These are phyloP conservation scores for Siniperca undulata DNA, from an alignment of 2,797 vertebrate genomes.

Conservation along the genomic window DNA sequence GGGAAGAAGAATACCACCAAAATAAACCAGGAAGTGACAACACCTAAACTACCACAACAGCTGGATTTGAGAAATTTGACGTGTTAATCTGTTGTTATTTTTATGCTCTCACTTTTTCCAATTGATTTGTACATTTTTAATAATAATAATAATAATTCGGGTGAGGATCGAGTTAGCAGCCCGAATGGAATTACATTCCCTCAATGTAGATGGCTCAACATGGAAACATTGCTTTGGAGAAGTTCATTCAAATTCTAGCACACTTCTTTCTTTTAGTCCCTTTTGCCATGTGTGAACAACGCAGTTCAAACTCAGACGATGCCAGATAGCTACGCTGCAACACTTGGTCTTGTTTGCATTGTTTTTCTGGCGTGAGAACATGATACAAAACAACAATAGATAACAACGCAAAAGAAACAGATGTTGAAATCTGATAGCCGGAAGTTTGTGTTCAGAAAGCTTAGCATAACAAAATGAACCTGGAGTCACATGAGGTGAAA, in stretches of 20 bases:
- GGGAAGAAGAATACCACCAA: too few relatives aligned
- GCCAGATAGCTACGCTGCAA: neutral
- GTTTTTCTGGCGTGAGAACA: neutral
- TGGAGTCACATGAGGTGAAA: conserved; percentile 41
- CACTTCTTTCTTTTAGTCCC: neutral
- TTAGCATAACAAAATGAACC: conserved; percentile 14
- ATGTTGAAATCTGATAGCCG: conserved; percentile 8
- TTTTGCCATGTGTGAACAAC: neutral
- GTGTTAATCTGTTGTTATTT: conserved; percentile 30
- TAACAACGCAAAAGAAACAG: conserved; percentile 13
- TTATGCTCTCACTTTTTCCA: conserved; percentile 29
- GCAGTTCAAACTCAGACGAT: neutral
- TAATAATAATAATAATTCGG: neutral
- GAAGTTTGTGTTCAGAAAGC: conserved; percentile 1
- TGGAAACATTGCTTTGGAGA: neutral
- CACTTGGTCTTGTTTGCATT: neutral
- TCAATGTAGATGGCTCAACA: neutral
- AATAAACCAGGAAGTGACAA: too few relatives aligned
- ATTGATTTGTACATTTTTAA: conserved; percentile 13
- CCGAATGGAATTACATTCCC: neutral
- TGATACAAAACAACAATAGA: conserved; percentile 3
- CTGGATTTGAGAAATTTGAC: conserved; percentile 4
- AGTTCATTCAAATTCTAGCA: neutral
- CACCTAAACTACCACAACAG: neutral
- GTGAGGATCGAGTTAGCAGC: neutral